A percentile compares a stretch with the other conserved stretches of the same genome.
phyloP scores from a whole-genome alignment of 2,888 invertebrate genomes.

The Pyrrhia umbra region DNA sequence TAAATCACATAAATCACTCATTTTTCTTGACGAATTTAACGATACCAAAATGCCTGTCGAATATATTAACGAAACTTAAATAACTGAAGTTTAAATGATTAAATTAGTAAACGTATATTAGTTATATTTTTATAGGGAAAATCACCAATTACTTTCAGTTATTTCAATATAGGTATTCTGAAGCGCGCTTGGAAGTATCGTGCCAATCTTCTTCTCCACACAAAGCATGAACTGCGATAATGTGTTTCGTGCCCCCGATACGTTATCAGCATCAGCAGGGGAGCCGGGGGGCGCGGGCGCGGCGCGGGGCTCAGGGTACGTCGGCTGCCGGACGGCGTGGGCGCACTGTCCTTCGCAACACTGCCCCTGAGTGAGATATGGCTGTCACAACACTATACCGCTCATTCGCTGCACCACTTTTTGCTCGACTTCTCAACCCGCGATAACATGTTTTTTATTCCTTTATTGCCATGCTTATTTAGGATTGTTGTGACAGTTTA shows the following conservation, averaged over 20 bases:
- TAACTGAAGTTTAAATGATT: slow-evolving; percentile 5
- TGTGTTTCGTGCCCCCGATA: slow-evolving; percentile 70
- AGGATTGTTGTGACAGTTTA: slow-evolving; percentile 37
- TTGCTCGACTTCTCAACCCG: slow-evolving; percentile 46
- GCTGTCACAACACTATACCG: slow-evolving; percentile 74
- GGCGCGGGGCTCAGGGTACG: slow-evolving; percentile 41
- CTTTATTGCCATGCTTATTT: slow-evolving; percentile 47
- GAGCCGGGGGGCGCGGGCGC: slow-evolving; percentile 55
- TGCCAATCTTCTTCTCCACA: slow-evolving; percentile 41
- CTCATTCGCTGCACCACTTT: slow-evolving; percentile 56
- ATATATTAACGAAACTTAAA: slow-evolving; percentile 28
- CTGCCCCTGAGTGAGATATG: slow-evolving; percentile 74
- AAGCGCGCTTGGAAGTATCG: slow-evolving; percentile 1
- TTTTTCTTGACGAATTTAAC: slow-evolving; percentile 50
- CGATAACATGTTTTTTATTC: slow-evolving; percentile 53
- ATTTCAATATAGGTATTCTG: not conserved
- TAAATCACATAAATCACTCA: slow-evolving; percentile 52
- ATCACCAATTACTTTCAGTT: not conserved
- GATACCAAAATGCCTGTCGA: slow-evolving; percentile 21
- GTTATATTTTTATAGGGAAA: not conserved
- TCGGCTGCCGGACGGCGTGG: slow-evolving; percentile 80
- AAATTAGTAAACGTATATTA: slow-evolving; percentile 1
- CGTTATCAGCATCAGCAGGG: slow-evolving; percentile 75
- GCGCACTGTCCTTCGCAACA: slow-evolving; percentile 84
- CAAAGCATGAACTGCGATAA: slow-evolving; percentile 47